Evolutionary conservation across 1,140 invertebrate genomes (phyloP), one percentile per base, ranked within the genome.

Genomic region (Vollenhovia emeryi): DNA sequence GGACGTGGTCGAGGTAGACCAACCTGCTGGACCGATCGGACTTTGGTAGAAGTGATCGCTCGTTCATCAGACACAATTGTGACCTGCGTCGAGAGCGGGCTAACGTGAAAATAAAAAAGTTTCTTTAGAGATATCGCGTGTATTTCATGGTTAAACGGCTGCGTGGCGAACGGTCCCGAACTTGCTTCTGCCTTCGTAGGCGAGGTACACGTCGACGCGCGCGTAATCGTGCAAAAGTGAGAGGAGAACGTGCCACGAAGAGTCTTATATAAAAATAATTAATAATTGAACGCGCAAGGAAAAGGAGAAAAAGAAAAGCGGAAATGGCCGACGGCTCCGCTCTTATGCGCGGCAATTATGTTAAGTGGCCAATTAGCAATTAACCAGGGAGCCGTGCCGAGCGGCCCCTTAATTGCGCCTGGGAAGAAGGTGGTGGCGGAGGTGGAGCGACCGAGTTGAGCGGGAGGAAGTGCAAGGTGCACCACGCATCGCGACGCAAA

Each of bases 331-430:
- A 68, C 86, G 85, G 83, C 87, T 86, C 86, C 79, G 91, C 90
- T 91, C 86, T 89, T 92, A 88, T 87, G 91, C 87, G 86, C 86
- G 91, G 91, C 83, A 93, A 93, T 93, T 93, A 93, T 92, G 92
- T 92, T 92, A 92, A 93, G 91, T 92, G 92, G 92, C 86, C 92
- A 93, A 93, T 93, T 93, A 93, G 91, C 88, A 91, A 93, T 93
- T 92, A 93, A 92, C 89, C 86, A 75, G 91, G 87, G 89, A 92
- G 91, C 88, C 84, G 88, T 91, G 84, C 80, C 50, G 85, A 88
- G 89, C 90, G 89, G 88, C 88, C 91, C 85, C 88, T 88, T 91
- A 91, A 90, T 90, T 90, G 86, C 89, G 21, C 60, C 68, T 60
- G 76, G 78, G 78, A 84, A 73, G 86, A 84, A 78, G 80, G 59